Evolutionary conservation across 2,797 vertebrate species (phyloP).

Genomic region (Acrocephalus scirpaceus): DNA sequence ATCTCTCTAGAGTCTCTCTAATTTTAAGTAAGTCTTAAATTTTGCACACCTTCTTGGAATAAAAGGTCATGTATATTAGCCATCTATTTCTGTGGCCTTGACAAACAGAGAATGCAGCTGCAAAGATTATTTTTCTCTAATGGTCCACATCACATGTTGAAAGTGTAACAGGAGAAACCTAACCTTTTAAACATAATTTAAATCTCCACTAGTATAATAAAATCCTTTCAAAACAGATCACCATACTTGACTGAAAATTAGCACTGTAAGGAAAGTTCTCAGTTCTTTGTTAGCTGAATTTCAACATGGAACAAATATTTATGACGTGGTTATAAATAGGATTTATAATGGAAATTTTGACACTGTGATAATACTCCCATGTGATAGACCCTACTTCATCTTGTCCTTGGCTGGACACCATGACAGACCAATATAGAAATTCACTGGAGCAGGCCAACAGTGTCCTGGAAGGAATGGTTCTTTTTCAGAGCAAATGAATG

Average conservation of each 20-base stretch:
- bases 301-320: constrained; percentile 39
- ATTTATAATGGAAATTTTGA: constrained; percentile 60
- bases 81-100: neutral
- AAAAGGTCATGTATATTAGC: neutral
- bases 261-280: neutral
- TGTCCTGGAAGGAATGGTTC: neutral
- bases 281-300: constrained; percentile 17
- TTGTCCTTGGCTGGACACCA: constrained; percentile 33
- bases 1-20: neutral
- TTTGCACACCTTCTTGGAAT: neutral
- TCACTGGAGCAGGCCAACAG: neutral
- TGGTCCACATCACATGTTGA: neutral
- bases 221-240: neutral
- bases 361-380: constrained; percentile 13
- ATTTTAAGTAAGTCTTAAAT: neutral
- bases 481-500: neutral
- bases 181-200: neutral
- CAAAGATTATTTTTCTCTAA: neutral
- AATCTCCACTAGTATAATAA: neutral
- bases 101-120: neutral
- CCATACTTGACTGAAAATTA: neutral
- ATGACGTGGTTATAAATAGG: constrained; percentile 12
- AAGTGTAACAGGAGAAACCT: neutral
- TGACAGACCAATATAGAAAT: constrained; percentile 12
- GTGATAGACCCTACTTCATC: constrained; percentile 37